phyloP scores from a whole-genome alignment of 2,113 vertebrate genomes.

The Pomatorhinus ruficollis region DNA sequence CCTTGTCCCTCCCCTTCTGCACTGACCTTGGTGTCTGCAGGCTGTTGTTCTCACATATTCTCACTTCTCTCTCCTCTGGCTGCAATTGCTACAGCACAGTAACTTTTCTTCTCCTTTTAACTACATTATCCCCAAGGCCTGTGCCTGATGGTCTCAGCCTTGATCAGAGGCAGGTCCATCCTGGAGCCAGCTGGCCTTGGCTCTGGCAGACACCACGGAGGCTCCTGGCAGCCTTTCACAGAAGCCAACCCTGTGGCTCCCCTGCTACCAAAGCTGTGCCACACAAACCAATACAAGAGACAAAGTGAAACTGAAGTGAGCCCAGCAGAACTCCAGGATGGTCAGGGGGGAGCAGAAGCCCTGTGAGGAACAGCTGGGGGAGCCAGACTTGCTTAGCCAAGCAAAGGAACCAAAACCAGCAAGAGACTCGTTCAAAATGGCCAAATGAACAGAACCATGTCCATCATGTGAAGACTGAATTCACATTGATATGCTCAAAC shows the following conservation, averaged over 20 bases:
- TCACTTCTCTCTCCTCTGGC: neutral
- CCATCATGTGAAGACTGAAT: neutral
- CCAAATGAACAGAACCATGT: neutral
- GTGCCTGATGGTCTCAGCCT: neutral
- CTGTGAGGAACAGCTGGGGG: rapidly evolving
- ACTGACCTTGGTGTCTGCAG: neutral
- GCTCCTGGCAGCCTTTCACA: neutral
- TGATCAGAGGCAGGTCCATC: neutral
- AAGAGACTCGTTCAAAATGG: neutral
- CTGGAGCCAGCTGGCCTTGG: neutral
- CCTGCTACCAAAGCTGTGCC: neutral
- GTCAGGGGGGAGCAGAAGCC: neutral
- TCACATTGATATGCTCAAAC: neutral
- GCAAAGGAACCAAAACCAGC: neutral
- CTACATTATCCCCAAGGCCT: too few relatives aligned
- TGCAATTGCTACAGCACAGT: rapidly evolving
- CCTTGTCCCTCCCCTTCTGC: neutral
- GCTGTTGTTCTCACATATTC: neutral
- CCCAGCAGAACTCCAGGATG: neutral
- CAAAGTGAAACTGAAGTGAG: neutral
- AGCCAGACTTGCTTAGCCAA: neutral
- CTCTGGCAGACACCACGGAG: too few relatives aligned
- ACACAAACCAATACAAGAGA: neutral
- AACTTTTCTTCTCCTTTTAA: neutral
- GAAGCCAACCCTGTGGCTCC: rapidly evolving